phyloP scores from a whole-genome alignment of 2,113 vertebrate genomes.

The Corythornis vintsioides region DNA sequence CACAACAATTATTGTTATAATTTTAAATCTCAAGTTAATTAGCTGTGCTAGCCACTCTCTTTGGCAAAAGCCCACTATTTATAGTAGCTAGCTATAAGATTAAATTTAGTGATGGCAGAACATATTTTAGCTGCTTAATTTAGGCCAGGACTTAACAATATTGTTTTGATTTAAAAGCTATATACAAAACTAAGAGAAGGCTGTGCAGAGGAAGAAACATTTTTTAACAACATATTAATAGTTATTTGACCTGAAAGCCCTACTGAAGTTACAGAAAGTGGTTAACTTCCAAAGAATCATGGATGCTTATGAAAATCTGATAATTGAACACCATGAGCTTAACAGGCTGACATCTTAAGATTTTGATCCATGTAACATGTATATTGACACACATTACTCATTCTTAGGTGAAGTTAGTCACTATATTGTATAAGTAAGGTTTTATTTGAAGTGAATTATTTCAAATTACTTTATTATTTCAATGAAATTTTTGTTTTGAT shows the following conservation, averaged over 20 bases:
- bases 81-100: neutral
- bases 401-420: neutral
- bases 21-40: conserved; percentile 41
- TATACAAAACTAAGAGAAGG: neutral
- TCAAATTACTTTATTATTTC: neutral
- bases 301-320: neutral
- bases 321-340: neutral
- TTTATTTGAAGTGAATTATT: neutral
- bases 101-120: neutral
- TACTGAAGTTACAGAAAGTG: neutral
- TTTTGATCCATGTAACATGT: neutral
- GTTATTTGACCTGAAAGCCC: neutral
- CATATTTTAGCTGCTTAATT: neutral
- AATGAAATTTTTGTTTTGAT: neutral
- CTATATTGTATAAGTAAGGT: neutral
- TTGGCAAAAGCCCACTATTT: conserved; percentile 7
- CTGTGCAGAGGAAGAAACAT: neutral
- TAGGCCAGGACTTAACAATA: neutral
- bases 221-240: neutral
- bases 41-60: conserved; percentile 27
- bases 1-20: conserved; percentile 35
- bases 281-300: neutral
- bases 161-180: neutral
- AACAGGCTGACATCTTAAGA: neutral
- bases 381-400: neutral